phyloP scores from a whole-genome alignment of 2,797 vertebrate species.

The Hyperoplus immaculatus region DNA sequence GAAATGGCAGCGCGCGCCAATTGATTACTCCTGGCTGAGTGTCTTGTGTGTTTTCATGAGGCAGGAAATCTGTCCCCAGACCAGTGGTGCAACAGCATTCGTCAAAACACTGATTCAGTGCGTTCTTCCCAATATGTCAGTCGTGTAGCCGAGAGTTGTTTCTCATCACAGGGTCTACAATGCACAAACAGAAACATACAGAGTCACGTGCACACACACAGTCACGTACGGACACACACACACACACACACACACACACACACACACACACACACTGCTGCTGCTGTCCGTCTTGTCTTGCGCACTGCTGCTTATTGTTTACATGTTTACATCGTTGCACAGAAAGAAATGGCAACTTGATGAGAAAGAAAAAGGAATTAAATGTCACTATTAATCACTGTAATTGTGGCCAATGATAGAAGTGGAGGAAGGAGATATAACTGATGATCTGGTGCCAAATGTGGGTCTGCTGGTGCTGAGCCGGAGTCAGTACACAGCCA shows the following conservation, averaged over 20 bases:
- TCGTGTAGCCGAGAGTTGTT: conserved; percentile 54
- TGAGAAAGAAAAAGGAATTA: conserved; percentile 63
- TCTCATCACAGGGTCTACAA: conserved; percentile 24
- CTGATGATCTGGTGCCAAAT: conserved; percentile 60
- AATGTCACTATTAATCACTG: conserved; percentile 77
- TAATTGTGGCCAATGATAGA: conserved; percentile 66
- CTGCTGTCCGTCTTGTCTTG: conserved; percentile 2
- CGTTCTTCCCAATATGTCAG: conserved; percentile 55
- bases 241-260: conserved; percentile 1
- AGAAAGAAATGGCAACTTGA: conserved; percentile 51
- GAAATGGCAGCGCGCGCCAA: conserved; percentile 48
- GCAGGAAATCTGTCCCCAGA: conserved; percentile 57
- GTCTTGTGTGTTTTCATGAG: conserved; percentile 52
- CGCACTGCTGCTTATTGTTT: conserved; percentile 22
- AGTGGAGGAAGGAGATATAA: conserved; percentile 53
- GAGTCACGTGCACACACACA: conserved; percentile 11
- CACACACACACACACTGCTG: conserved; percentile 2
- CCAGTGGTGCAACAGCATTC: conserved; percentile 37
- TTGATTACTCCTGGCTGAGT: conserved; percentile 59
- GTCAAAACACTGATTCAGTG: conserved; percentile 44
- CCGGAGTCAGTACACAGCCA: conserved; percentile 43
- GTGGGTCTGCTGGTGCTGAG: conserved; percentile 35
- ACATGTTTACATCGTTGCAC: conserved; percentile 39
- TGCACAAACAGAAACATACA: neutral
- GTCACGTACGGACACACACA: neutral